Percentiles rank a stretch among this genome's conserved stretches.
Evolutionary conservation across 2,113 vertebrate species (phyloP).

Genomic region (Centrocercus urophasianus): DNA sequence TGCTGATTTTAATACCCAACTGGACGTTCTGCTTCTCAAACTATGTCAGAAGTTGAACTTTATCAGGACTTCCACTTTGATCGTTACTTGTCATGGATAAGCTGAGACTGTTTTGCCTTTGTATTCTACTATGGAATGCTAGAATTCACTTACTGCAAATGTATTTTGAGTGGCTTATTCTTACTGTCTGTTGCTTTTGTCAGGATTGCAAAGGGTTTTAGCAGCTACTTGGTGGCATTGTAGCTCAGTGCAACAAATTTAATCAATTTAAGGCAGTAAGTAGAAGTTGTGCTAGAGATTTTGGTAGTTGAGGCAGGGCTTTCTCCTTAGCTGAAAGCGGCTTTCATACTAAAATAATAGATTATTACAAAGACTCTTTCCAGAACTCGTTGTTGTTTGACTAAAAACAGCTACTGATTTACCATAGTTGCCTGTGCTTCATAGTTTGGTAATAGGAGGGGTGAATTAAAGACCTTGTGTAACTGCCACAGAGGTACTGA

Average conservation of each 20-base stretch:
- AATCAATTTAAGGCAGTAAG: neutral
- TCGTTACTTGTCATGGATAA: neutral
- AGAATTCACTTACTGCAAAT: neutral
- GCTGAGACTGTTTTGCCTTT: neutral
- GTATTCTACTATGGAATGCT: neutral
- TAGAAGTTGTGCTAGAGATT: neutral
- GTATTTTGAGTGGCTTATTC: neutral
- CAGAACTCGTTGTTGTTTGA: neutral
- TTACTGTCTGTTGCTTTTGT: neutral
- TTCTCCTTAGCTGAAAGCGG: neutral
- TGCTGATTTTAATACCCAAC: neutral
- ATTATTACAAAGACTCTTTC: neutral
- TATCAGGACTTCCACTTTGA: neutral
- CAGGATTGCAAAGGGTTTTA: neutral
- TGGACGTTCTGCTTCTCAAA: neutral
- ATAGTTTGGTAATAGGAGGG: neutral
- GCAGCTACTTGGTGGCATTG: neutral
- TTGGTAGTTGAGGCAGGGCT: neutral
- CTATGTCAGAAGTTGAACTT: neutral
- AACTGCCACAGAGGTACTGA: neutral
- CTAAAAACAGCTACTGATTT: neutral
- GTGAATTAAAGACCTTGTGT: neutral
- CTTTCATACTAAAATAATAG: neutral
- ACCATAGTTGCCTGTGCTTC: neutral
- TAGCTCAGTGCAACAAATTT: neutral